Percentiles rank a stretch among this genome's conserved stretches.
These are phyloP conservation scores for Anguilla rostrata DNA, from an alignment of 2,113 vertebrate genomes.

Conservation along the genomic window DNA sequence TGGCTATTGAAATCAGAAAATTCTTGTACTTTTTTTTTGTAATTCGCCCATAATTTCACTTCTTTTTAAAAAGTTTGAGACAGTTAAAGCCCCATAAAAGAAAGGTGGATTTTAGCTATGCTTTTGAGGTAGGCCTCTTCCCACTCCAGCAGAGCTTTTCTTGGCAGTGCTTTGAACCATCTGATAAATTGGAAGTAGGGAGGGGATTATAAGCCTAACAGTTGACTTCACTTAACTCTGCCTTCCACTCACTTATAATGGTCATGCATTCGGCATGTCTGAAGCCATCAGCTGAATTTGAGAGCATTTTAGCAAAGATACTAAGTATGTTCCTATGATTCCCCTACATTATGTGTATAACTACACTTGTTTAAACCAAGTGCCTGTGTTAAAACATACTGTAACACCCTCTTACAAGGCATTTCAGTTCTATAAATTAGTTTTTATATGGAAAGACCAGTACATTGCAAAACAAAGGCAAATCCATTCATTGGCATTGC, in stretches of 20 bases:
- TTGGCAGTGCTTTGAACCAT: slow-evolving; percentile 17
- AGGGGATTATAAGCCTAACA: slow-evolving; percentile 5
- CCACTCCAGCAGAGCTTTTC: neutral
- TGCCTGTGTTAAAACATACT: neutral
- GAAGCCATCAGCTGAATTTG: neutral
- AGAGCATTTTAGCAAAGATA: neutral
- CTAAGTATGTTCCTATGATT: neutral
- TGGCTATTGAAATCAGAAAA: too few relatives aligned
- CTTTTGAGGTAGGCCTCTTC: neutral
- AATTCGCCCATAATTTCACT: neutral
- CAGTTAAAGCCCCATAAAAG: neutral
- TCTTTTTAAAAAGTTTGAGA: neutral
- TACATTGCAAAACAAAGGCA: neutral
- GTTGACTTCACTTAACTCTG: slow-evolving; percentile 14
- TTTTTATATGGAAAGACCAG: neutral
- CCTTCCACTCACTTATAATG: neutral
- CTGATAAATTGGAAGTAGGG: slow-evolving; percentile 2
- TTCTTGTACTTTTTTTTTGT: too few relatives aligned
- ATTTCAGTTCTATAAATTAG: neutral
- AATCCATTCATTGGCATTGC: neutral
- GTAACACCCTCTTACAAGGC: neutral
- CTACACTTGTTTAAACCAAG: neutral
- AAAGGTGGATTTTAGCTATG: neutral
- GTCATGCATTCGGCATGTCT: neutral
- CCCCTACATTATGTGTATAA: neutral